Conservation (phyloP, 2,888 invertebrate genomes). For the Zygaena filipendulae region DNA sequence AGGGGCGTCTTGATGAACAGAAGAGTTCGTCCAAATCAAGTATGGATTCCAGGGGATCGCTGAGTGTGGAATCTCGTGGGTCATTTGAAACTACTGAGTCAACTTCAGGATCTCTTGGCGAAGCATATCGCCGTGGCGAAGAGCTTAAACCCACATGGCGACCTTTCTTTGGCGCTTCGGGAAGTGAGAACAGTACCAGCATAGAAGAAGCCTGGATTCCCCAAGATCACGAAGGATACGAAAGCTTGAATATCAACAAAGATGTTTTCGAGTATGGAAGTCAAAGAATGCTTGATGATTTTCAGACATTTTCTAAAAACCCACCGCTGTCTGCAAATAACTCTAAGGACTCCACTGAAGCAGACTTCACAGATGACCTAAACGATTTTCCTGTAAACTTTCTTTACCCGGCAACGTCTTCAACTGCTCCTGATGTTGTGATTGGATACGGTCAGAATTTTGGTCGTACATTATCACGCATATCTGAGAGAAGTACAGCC, state of each 20-base stretch:
- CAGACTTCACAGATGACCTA: constrained; percentile 79
- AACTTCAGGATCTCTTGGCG: constrained; percentile 79
- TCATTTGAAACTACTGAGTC: constrained; percentile 79
- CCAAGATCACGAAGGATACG: constrained; percentile 76
- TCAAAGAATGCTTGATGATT: constrained; percentile 56
- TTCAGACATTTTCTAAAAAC: constrained; percentile 59
- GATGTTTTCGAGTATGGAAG: constrained; percentile 56
- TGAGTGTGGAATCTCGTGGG: constrained; percentile 76
- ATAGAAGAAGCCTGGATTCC: constrained; percentile 86
- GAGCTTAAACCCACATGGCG: constrained; percentile 85
- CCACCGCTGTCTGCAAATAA: constrained; percentile 57
- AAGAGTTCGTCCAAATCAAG: constrained; percentile 72
- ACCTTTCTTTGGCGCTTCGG: constrained; percentile 81
- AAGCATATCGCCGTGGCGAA: constrained; percentile 74
- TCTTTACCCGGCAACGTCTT: constrained; percentile 75
- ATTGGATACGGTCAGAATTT: constrained; percentile 80
- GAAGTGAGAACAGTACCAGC: constrained; percentile 86
- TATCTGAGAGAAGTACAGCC: constrained; percentile 89
- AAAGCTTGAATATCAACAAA: constrained; percentile 59
- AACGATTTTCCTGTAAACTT: constrained; percentile 81
- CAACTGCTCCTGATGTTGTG: constrained; percentile 74
- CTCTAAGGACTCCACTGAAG: constrained; percentile 68
- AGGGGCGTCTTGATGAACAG: constrained; percentile 55
- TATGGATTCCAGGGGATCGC: constrained; percentile 71
- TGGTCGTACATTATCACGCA: constrained; percentile 83